Base-by-base conservation (phyloP, 2,888 invertebrate species). In the Lasioglossum morio region DNA sequence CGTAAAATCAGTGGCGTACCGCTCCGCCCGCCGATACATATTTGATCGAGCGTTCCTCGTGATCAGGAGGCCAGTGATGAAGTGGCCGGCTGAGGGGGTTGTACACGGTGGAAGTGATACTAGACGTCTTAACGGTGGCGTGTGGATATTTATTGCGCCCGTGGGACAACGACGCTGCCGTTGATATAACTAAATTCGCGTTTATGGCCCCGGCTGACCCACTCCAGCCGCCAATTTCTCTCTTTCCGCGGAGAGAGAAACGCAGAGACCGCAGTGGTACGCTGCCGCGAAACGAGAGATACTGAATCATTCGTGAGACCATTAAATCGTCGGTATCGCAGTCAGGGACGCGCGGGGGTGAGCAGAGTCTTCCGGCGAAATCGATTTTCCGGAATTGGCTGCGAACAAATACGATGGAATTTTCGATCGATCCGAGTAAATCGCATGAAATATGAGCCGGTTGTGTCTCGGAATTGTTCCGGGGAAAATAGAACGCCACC, bases 101-200 rank as follows among this genome's bases (percentile, higher is more conserved):
- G 46, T 78, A 80, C 87, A 84, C 84, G 81, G 75, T 76, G 86
- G 87, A 81, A 88, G 88, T 92, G 86, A 89, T 90, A 88, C 86
- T 89, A 89, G 90, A 91, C 90, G 92, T 91, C 91, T 91, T 90
- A 91, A 86, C 85, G 91, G 85, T 90, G 89, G 83, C 84, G 88
- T 82, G 85, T 73, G 79, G 92, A 93, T 93, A 94, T 94, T 94
- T 94, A 94, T 94, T 92, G 86, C 87, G 86, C 94, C 89, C 93
- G 66, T 78, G 94, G 91, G 94, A 93, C 88, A 87, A 77, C 82
- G 89, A 85, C 88, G 89, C 86, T 90, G 85, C 77, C 86, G 85
- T 87, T 91, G 90, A 89, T 93, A 92, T 92, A 94, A 94, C 93
- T 94, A 93, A 94, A 94, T 93, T 94, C 94, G 91, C 93, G 89